These are phyloP conservation scores for Phortica variegata DNA, from an alignment of 1,140 invertebrate species.

Conservation along the genomic window DNA sequence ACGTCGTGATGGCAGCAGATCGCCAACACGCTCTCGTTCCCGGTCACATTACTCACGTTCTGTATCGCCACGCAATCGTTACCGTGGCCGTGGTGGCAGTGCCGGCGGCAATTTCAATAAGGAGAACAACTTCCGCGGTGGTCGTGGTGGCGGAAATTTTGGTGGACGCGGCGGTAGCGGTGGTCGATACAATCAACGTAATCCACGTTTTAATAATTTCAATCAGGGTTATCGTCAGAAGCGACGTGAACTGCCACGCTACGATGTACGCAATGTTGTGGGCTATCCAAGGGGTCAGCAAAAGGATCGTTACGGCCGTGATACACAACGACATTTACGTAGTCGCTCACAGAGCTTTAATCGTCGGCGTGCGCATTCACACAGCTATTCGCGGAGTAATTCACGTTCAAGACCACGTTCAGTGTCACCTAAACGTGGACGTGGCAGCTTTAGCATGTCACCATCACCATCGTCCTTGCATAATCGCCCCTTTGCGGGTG, in stretches of 20 bases:
- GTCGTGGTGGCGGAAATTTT: too few species aligned
- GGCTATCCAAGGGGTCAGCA: constrained; percentile 61
- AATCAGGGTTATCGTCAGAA: constrained; percentile 64
- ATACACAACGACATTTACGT: constrained; percentile 60
- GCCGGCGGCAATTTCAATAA: too few species aligned
- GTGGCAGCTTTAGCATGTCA: constrained; percentile 49
- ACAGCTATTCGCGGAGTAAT: constrained; percentile 31
- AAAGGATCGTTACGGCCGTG: constrained; percentile 80
- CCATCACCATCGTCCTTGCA: constrained; percentile 26
- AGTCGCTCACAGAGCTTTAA: constrained; percentile 35
- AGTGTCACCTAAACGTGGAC: constrained; percentile 34
- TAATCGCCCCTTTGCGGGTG: constrained; percentile 10
- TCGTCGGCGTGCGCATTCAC: constrained; percentile 22
- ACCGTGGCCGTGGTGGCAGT: not conserved
- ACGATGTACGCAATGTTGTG: constrained; percentile 78
- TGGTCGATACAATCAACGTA: constrained; percentile 23
- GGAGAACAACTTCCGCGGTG: too few species aligned
- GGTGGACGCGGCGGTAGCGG: constrained; percentile 19
- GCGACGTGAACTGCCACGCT: constrained; percentile 76
- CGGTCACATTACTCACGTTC: constrained; percentile 5
- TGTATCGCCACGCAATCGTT: not conserved
- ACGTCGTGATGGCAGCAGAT: constrained; percentile 30
- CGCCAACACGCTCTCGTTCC: constrained; percentile 17
- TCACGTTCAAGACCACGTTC: constrained; percentile 30
- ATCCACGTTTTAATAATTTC: constrained; percentile 28